Conservation (phyloP, 2,113 vertebrate genomes). For the Oryctolagus cuniculus region mOryCun1.1 NC_091432.1:180519501-180520000, state of each 20-base stretch:
- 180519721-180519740: background rate
- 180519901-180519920: background rate
- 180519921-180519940: slow-evolving; percentile 32
- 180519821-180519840: background rate
- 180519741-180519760: background rate
- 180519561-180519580: background rate
- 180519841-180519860: background rate
- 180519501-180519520: too few relatives aligned
- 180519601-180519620: background rate
- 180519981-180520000: background rate
- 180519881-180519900: background rate
- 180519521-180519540: too few relatives aligned
- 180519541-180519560: background rate
- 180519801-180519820: background rate
- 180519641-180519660: accelerated
- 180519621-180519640: accelerated
- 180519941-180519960: background rate
- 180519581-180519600: background rate
- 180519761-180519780: background rate
- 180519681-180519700: background rate
- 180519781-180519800: background rate
- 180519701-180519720: too few relatives aligned
- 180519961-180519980: background rate
- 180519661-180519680: background rate
- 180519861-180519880: background rate